Conservation (phyloP, 1,140 invertebrate genomes). For the Nymphalis io region DNA sequence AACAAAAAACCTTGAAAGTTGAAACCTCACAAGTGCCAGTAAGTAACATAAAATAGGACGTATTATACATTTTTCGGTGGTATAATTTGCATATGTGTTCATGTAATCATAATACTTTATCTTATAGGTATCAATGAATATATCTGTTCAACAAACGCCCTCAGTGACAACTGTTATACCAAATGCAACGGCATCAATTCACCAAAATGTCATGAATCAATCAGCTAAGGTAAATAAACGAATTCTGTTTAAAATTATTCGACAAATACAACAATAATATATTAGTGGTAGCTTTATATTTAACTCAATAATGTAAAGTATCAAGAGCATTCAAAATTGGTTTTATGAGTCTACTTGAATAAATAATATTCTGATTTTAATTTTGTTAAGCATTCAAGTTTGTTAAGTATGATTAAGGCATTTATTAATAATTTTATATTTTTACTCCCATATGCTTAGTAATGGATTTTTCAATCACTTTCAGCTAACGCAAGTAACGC, state of each 20-base stretch:
- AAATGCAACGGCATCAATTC: slow-evolving; percentile 36
- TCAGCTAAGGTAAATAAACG: slow-evolving; percentile 46
- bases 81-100: not conserved
- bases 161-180: slow-evolving; percentile 40
- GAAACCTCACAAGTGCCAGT: slow-evolving; percentile 50
- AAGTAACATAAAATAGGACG: slow-evolving; percentile 32
- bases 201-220: slow-evolving; percentile 43
- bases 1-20: slow-evolving; percentile 59
- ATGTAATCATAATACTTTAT: not conserved
- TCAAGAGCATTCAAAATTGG: too few species aligned
- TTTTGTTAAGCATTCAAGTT: too few species aligned
- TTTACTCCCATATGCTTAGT: too few species aligned
- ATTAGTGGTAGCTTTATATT: not conserved
- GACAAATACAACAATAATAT: not conserved
- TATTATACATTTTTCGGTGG: too few species aligned
- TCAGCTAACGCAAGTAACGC: slow-evolving; percentile 61
- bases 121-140: slow-evolving; percentile 39
- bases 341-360: too few species aligned
- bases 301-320: too few species aligned
- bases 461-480: slow-evolving; percentile 4
- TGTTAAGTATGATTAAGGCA: too few species aligned
- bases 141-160: slow-evolving; percentile 36
- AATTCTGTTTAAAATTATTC: not conserved
- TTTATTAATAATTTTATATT: too few species aligned
- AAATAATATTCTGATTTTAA: too few species aligned